Base-by-base conservation (phyloP, 2,888 invertebrate genomes). In the Mechanitis messenoides region DNA sequence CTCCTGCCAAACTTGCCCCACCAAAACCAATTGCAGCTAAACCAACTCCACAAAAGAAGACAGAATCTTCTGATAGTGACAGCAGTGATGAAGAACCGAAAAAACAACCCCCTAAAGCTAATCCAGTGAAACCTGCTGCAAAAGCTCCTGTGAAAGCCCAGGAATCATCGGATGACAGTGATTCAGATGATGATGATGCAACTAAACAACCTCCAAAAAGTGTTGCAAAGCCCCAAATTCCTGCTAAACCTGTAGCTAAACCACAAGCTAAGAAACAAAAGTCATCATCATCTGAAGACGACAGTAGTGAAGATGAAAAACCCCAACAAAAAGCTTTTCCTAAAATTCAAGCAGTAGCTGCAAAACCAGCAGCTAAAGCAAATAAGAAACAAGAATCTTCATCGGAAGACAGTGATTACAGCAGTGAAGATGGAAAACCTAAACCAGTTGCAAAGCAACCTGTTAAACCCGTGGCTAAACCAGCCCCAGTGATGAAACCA, bases 361-460 rank as follows among this genome's bases (percentile, higher is more conserved):
- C 64, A 11, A 75, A 74, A 64, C 70, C 68, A 33, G 64, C 67
- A 46, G 65, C 61, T 9, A 59, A 71, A 59, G 63, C 72, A 47
- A 75, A 63, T 31, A 66, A 64, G 5, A 66, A 66, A 33, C 54
- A 64, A 35, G 63, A 66, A 3, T 62, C 66, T 4, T 80, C 84
- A 35, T 83, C 83, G 57, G 74, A 74, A 45, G 84, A 83, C 35
- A 78, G 75, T 65, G 81, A 81, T 59, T 84, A 85, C n/a, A 81
- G 80, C 58, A 80, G 80, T 73, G 84, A 84, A 59, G 85, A 87
- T 60, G 82, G 81, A 55, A 69, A 72, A 67, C 57, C 66, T 55
- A 65, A 59, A 55, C 70, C 74, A 59, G 64, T 67, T 58, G 65
- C 33, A 20, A 76, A 77, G 59, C 69, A 69, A 58, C 63, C 59